These are phyloP conservation scores for Cordylochernes scorpioides DNA, from an alignment of 2,888 invertebrate genomes.

Conservation along the genomic window DNA sequence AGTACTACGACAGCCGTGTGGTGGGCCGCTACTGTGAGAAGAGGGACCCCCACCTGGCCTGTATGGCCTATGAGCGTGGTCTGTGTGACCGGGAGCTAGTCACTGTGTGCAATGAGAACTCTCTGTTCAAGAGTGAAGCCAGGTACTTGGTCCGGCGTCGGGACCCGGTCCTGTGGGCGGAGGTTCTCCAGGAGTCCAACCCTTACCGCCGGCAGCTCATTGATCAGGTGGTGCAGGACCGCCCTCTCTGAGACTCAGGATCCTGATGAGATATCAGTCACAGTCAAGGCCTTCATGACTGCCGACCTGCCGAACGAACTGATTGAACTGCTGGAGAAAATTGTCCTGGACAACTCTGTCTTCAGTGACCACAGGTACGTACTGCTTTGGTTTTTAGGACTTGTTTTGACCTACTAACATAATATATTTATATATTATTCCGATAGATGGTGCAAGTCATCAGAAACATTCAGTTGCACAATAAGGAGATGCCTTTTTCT, in stretches of 20 bases:
- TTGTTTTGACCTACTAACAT: too few species aligned
- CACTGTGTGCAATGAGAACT: slow-evolving; percentile 97
- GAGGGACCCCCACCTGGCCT: slow-evolving; percentile 93
- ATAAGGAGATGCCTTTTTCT: too few species aligned
- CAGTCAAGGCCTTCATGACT: slow-evolving; percentile 98
- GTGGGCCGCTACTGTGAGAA: slow-evolving; percentile 91
- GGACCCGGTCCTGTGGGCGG: slow-evolving; percentile 85
- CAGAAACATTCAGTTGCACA: too few species aligned
- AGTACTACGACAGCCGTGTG: slow-evolving; percentile 76
- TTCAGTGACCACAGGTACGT: slow-evolving; percentile 74
- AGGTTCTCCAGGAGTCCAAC: slow-evolving; percentile 70
- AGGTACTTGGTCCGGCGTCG: slow-evolving; percentile 79
- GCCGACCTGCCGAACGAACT: slow-evolving; percentile 95
- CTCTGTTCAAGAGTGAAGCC: slow-evolving; percentile 94
- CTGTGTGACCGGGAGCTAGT: slow-evolving; percentile 93
- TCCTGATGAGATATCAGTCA: slow-evolving; percentile 95
- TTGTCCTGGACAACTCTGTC: slow-evolving; percentile 87
- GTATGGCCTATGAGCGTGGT: slow-evolving; percentile 94
- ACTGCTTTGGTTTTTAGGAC: too few species aligned
- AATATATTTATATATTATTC: too few species aligned
- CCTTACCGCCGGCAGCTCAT: slow-evolving; percentile 48
- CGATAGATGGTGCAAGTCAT: too few species aligned
- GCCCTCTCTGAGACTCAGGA: slow-evolving; percentile 96
- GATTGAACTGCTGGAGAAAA: slow-evolving; percentile 91
- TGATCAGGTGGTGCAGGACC: slow-evolving; percentile 65